Evolutionary conservation across 2,797 vertebrate species (phyloP).

Genomic region (Megaceryle alcyon): DNA sequence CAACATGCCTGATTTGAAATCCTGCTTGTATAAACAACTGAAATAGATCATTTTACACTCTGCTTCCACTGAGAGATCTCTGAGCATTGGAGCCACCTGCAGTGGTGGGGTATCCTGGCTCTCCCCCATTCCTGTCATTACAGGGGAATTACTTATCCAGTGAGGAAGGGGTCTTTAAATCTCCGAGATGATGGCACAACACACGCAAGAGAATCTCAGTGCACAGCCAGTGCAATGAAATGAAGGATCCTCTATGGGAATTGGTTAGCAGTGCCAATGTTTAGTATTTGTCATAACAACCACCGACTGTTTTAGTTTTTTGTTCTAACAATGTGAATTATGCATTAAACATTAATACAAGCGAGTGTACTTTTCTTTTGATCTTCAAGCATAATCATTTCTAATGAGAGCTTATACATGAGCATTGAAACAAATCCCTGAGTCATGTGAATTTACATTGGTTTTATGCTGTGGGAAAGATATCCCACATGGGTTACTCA

Average conservation of each 20-base stretch:
- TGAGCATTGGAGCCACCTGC: not conserved
- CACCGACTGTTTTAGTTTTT: conserved; percentile 30
- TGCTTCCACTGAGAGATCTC: not conserved
- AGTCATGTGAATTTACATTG: conserved; percentile 68
- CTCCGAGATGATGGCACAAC: not conserved
- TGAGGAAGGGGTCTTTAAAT: not conserved
- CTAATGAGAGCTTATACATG: conserved; percentile 66
- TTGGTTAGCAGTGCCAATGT: conserved; percentile 20
- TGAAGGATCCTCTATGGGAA: conserved; percentile 40
- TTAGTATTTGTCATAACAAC: conserved; percentile 63
- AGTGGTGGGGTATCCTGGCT: not conserved
- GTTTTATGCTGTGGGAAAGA: conserved; percentile 64
- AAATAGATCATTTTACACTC: not conserved
- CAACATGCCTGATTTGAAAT: not conserved
- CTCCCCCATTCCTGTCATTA: not conserved
- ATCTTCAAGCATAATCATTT: conserved; percentile 65
- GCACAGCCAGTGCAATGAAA: not conserved
- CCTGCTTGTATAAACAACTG: not conserved
- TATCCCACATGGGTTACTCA: conserved; percentile 57
- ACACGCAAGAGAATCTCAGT: not conserved
- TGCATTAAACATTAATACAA: conserved; percentile 69
- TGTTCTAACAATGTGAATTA: conserved; percentile 64
- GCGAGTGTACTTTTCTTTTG: conserved; percentile 61
- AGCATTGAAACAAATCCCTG: conserved; percentile 67
- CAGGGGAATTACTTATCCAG: not conserved